These are phyloP conservation scores for Phrynocephalus forsythii DNA, from an alignment of 2,797 vertebrate species.

Conservation along the genomic window DNA sequence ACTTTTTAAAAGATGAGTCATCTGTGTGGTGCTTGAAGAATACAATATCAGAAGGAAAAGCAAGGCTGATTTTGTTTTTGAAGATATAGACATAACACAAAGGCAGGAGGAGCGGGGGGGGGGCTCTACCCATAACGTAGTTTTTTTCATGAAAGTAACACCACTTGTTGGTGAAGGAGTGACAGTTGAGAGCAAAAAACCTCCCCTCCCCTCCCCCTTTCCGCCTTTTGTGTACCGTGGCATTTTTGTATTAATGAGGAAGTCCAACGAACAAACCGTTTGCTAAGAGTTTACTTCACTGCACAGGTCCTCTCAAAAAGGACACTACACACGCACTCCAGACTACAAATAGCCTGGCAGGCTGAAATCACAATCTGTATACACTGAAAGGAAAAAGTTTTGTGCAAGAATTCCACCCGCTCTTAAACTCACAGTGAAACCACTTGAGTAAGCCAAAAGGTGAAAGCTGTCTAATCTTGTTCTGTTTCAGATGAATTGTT, in stretches of 20 bases:
- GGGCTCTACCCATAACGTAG: background rate
- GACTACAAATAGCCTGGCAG: slow-evolving; percentile 44
- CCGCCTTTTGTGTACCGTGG: background rate
- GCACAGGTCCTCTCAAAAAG: slow-evolving; percentile 49
- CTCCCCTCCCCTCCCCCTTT: background rate
- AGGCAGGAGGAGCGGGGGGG: background rate
- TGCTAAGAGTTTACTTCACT: slow-evolving; percentile 40
- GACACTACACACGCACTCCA: slow-evolving; percentile 52
- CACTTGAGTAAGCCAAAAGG: slow-evolving; percentile 74
- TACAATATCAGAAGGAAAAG: slow-evolving; percentile 45
- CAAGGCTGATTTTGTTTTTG: slow-evolving; percentile 39
- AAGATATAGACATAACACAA: background rate
- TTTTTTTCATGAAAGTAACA: slow-evolving; percentile 9
- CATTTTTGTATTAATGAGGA: slow-evolving; percentile 42
- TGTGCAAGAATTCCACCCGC: slow-evolving; percentile 59
- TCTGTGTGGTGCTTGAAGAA: slow-evolving; percentile 52
- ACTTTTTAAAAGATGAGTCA: slow-evolving; percentile 37
- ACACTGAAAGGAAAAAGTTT: slow-evolving; percentile 56
- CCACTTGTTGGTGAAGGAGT: background rate
- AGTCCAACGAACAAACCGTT: slow-evolving; percentile 44
- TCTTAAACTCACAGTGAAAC: slow-evolving; percentile 70
- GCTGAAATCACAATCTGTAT: slow-evolving; percentile 52
- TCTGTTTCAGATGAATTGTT: slow-evolving; percentile 72
- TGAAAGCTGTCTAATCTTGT: slow-evolving; percentile 76
- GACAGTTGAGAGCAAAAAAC: background rate